phyloP scores from a whole-genome alignment of 2,113 vertebrate species.

The Bolborhynchus lineola region DNA sequence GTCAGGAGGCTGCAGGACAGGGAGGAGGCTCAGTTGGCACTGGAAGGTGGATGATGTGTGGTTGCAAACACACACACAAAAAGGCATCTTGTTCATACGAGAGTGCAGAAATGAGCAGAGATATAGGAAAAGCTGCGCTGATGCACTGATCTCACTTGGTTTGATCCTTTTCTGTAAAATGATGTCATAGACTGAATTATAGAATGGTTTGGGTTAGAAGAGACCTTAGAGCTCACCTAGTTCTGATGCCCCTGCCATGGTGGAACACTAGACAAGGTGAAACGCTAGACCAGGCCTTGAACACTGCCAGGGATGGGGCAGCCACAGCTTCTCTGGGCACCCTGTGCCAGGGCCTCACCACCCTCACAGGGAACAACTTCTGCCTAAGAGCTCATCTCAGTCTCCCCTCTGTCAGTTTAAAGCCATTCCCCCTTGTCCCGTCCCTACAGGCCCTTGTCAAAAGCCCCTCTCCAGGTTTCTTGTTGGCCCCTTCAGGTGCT shows the following conservation, averaged over 20 bases:
- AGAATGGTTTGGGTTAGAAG: not conserved
- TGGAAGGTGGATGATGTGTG: rapidly evolving
- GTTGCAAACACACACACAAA: not conserved
- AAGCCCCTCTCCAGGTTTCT: not conserved
- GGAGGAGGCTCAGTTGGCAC: not conserved
- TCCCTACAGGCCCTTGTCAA: no score
- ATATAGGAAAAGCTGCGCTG: not conserved
- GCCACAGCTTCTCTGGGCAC: not conserved
- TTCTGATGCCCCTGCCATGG: not conserved
- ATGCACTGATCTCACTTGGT: not conserved
- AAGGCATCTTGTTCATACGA: not conserved
- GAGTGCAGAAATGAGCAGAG: not conserved
- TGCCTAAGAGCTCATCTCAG: not conserved
- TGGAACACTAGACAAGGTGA: not conserved
- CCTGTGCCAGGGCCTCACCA: not conserved
- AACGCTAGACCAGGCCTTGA: not conserved
- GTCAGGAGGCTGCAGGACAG: not conserved
- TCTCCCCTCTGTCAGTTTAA: not conserved
- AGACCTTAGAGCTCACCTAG: not conserved
- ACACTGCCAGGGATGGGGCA: not conserved
- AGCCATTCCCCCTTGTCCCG: not conserved
- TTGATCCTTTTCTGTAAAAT: not conserved
- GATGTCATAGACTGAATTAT: not conserved
- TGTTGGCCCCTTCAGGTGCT: not conserved
- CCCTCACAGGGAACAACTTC: not conserved